phyloP scores from a whole-genome alignment of 2,797 vertebrate species.

The Hoplostethus atlanticus region DNA sequence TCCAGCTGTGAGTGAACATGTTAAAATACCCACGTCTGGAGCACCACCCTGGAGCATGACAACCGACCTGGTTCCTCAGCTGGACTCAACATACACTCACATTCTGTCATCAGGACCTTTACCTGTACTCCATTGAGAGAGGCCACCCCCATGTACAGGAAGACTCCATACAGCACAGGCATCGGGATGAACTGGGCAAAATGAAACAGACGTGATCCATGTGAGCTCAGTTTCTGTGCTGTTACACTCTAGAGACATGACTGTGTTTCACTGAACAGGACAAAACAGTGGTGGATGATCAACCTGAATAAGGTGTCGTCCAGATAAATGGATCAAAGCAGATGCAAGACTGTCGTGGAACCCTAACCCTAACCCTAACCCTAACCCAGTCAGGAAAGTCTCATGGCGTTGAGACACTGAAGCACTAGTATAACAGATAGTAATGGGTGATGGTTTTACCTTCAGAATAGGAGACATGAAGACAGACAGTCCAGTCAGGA shows the following conservation, averaged over 20 bases:
- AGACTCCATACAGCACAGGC: slow-evolving; percentile 98
- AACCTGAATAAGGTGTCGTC: too few species aligned
- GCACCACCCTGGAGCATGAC: too few species aligned
- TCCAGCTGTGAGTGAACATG: too few species aligned
- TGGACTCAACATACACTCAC: too few species aligned
- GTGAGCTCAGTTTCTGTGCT: neutral
- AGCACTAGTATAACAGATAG: neutral
- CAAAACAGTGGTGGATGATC: too few species aligned
- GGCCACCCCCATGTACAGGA: slow-evolving; percentile 98
- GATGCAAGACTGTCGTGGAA: too few species aligned
- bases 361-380: too few species aligned
- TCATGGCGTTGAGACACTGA: too few species aligned
- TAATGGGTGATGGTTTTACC: slow-evolving; percentile 80
- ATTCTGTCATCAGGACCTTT: slow-evolving; percentile 38
- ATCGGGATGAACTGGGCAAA: slow-evolving; percentile 93
- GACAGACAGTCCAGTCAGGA: slow-evolving; percentile 95
- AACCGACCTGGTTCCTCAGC: too few species aligned
- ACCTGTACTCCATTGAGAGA: slow-evolving; percentile 98
- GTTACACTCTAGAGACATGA: neutral
- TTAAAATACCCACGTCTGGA: too few species aligned
- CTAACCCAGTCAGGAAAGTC: too few species aligned
- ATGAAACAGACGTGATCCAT: neutral
- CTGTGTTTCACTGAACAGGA: neutral
- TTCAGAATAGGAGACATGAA: slow-evolving; percentile 99
- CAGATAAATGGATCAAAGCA: too few species aligned